Conservation (phyloP, 2,888 invertebrate species). For the Phortica magna region DNA sequence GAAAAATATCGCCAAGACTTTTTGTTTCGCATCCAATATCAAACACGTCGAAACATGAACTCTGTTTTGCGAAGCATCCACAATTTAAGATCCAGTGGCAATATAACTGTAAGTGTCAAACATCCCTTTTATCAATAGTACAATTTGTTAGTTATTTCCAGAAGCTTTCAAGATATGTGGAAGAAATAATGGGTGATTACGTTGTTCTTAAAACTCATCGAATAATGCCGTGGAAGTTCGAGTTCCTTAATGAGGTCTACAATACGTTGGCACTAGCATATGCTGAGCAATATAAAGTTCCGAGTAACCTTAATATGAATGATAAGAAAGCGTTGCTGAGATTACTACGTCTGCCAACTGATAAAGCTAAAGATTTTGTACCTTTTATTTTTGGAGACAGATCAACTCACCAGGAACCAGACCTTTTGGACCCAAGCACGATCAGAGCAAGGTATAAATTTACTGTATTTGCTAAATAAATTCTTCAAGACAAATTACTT, state of each 20-base stretch:
- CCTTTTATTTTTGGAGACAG: conserved; percentile 71
- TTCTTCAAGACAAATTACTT: background rate
- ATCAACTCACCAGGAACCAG: conserved; percentile 66
- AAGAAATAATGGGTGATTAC: conserved; percentile 73
- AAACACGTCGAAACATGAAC: conserved; percentile 71
- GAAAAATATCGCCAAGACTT: conserved; percentile 59
- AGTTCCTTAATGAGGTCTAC: conserved; percentile 74
- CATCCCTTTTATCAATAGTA: too few relatives aligned
- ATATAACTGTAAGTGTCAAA: conserved; percentile 55
- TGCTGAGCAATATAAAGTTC: conserved; percentile 61
- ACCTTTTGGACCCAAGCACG: conserved; percentile 39
- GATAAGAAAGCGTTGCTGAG: conserved; percentile 52
- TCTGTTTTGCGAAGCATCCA: conserved; percentile 62
- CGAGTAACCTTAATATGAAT: conserved; percentile 40
- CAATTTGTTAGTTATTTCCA: conserved; percentile 36
- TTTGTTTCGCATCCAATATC: conserved; percentile 69
- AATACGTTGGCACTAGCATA: conserved; percentile 70
- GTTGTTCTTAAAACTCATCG: conserved; percentile 70
- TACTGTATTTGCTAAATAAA: background rate
- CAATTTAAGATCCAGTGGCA: conserved; percentile 55
- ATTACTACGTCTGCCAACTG: conserved; percentile 60
- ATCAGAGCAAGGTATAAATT: conserved; percentile 37
- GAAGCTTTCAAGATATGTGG: conserved; percentile 68
- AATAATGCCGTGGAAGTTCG: conserved; percentile 75
- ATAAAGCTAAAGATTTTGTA: conserved; percentile 59